Percentiles rank a stretch among this genome's conserved stretches.
Evolutionary conservation across 2,113 vertebrate genomes (phyloP).

Genomic region (Catagonus wagneri): DNA sequence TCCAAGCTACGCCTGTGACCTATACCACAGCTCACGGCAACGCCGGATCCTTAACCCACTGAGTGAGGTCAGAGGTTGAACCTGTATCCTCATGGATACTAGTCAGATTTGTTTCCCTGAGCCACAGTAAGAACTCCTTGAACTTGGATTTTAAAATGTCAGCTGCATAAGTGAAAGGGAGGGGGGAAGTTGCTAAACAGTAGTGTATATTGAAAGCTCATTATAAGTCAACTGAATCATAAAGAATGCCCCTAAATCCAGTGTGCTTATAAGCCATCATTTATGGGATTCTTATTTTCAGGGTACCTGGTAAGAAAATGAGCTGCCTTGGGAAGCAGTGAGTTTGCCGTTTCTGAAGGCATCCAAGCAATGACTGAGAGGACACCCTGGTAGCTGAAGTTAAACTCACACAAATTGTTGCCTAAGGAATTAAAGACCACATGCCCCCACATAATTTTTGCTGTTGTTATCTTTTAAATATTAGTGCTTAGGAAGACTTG

Average conservation of each 20-base stretch:
- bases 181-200: not conserved
- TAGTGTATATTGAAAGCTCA: not conserved
- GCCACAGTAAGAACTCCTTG: not conserved
- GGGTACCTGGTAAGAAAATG: not conserved
- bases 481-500: not conserved
- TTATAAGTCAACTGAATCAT: not conserved
- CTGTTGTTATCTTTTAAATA: slow-evolving; percentile 6
- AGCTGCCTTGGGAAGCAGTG: not conserved
- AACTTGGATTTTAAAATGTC: not conserved
- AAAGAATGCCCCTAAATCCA: not conserved
- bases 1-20: too few species aligned
- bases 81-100: too few species aligned
- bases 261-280: not conserved
- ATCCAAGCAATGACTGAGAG: not conserved
- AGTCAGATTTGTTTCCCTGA: too few species aligned
- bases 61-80: too few species aligned
- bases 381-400: not conserved
- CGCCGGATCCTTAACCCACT: too few species aligned
- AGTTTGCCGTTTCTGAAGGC: not conserved
- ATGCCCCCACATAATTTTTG: not conserved
- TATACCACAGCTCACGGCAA: too few species aligned
- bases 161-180: not conserved
- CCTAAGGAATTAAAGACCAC: not conserved
- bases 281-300: not conserved
- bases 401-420: not conserved